A percentile compares a stretch with the other conserved stretches of the same genome.
Evolutionary conservation across 2,113 vertebrate species (phyloP).

Genomic region (Apodemus sylvaticus): DNA sequence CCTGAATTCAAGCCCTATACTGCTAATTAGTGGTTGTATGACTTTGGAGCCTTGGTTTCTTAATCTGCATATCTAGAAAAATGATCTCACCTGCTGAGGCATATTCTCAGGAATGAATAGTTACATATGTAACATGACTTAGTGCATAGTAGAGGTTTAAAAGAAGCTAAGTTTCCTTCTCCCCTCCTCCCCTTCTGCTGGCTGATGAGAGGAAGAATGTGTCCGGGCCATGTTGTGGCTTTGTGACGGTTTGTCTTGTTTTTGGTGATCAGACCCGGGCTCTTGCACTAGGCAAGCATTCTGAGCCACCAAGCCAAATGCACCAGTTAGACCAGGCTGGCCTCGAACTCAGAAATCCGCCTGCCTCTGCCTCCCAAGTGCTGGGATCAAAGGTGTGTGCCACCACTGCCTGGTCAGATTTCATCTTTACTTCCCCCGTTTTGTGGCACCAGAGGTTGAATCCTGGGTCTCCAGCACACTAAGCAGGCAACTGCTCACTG

Average conservation of each 20-base stretch:
- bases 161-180: not conserved
- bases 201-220: not conserved
- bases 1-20: slow-evolving; percentile 29
- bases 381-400: no score
- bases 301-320: no score
- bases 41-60: slow-evolving; percentile 21
- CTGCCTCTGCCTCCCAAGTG: no score
- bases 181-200: not conserved
- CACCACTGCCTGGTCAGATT: not conserved
- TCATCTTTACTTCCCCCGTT: not conserved
- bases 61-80: slow-evolving; percentile 46
- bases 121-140: not conserved
- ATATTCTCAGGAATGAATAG: slow-evolving; percentile 41
- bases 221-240: not conserved
- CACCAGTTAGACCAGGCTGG: no score
- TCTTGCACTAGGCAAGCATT: not conserved
- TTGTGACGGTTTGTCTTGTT: no score
- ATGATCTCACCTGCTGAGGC: slow-evolving; percentile 15
- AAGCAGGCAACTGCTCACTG: not conserved
- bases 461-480: not conserved
- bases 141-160: not conserved
- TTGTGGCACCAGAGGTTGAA: not conserved
- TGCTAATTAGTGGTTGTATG: slow-evolving; percentile 43
- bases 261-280: no score
- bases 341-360: no score